Base-by-base conservation (phyloP, 2,113 vertebrate species). In the Phycodurus eques region DNA sequence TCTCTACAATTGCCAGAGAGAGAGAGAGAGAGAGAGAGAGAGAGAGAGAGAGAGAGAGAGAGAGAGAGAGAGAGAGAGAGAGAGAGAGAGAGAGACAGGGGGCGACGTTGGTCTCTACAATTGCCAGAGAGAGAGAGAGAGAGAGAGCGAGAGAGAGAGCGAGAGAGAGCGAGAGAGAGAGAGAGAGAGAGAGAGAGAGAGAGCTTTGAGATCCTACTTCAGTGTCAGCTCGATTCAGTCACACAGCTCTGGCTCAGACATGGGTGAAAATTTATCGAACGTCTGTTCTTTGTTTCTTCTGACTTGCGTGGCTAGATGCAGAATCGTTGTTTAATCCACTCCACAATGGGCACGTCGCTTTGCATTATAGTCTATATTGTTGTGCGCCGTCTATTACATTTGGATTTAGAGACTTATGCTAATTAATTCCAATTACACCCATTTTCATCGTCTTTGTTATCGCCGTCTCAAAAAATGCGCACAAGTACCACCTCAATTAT, bases 171-270 rank as follows among this genome's bases (percentile, higher is more conserved):
- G 44, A 2, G 60, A 8, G 47, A 17, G 67, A 53, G 74, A 12
- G 20, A 20, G 72, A 67, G 70, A 27, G 56, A 22, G 35, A 44
- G 72, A 60, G 60, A 8, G 54, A 11, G 47, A 17, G 67, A 53
- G 74, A 15, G 20, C 74, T 74, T 73, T 1, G 61, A 74, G 80
- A 72, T 79, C 78, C 75, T 42, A 74, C 86, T 83, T 69, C 72
- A 31, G 81, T 89, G 89, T 89, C 89, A 90, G 76, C 81, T 85
- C 68, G 71, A 89, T 90, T 91, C 87, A 83, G 89, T 91, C 87
- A 89, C 89, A 89, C 82, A 79, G 83, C 81, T 85, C 74, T 85
- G 67, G 81, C 85, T 85, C 87, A 87, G 89, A 90, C 84, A 85
- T 79, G 85, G 86, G 54, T 87, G 82, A 22, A 86, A 90, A 90